Conservation (phyloP, 2,113 vertebrate genomes). For the Cardinalis cardinalis region DNA sequence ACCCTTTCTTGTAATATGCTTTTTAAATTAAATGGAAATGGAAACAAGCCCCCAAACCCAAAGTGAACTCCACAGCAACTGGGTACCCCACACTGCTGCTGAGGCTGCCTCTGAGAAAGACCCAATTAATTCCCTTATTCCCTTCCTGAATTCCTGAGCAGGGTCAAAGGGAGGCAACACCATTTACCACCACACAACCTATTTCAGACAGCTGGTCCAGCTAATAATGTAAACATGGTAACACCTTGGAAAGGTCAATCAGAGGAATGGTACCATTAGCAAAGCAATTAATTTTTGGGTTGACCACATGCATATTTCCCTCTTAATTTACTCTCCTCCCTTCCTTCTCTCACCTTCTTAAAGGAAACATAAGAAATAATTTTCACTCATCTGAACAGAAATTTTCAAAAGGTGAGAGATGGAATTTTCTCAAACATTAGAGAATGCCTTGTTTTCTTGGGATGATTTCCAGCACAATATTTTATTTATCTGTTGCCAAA, state of each 20-base stretch:
- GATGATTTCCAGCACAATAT: not conserved
- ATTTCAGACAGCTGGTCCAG: constrained; percentile 4
- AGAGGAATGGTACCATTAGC: not conserved
- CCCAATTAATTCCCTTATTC: not conserved
- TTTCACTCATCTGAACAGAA: not conserved
- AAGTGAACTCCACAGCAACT: not conserved
- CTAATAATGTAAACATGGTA: constrained; percentile 26
- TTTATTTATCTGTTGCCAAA: constrained; percentile 47
- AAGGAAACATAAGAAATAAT: not conserved
- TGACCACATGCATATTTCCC: not conserved
- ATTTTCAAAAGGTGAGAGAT: not conserved
- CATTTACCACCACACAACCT: not conserved
- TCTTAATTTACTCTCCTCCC: not conserved
- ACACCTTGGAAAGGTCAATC: constrained; percentile 32
- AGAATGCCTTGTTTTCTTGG: not conserved
- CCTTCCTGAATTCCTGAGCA: not conserved
- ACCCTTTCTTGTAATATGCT: not conserved
- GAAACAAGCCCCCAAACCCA: not conserved
- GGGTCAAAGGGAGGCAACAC: not conserved
- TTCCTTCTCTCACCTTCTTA: not conserved
- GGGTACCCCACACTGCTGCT: not conserved
- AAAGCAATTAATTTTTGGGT: constrained; percentile 11
- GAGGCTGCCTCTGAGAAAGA: not conserved
- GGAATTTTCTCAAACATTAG: not conserved
- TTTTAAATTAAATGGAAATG: not conserved